Conservation (phyloP, 2,888 invertebrate genomes). For the Hirtodrosophila duncani region DNA sequence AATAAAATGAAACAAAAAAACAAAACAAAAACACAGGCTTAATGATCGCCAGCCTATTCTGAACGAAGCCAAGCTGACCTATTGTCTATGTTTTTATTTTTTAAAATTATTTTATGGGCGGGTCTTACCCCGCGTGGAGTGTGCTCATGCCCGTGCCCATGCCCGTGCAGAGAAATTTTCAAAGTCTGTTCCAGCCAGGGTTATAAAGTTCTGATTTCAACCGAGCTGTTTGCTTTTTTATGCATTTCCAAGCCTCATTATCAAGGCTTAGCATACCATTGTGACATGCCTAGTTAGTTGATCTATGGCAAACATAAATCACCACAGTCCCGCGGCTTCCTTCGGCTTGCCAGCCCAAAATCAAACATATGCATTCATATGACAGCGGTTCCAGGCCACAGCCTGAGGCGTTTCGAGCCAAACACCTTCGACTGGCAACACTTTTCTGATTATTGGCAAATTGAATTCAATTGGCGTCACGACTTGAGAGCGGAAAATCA, state of each 20-base stretch:
- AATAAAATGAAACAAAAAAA: constrained; percentile 6
- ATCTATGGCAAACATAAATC: constrained; percentile 46
- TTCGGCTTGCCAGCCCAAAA: constrained; percentile 17
- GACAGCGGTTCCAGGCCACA: constrained; percentile 41
- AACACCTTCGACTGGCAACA: constrained; percentile 47
- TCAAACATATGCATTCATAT: constrained; percentile 68
- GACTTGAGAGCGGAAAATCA: constrained; percentile 52
- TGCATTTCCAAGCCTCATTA: constrained; percentile 21
- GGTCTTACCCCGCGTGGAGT: constrained; percentile 11
- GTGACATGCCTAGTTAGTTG: constrained; percentile 23
- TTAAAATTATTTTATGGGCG: constrained; percentile 57
- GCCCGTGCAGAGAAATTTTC: constrained; percentile 3
- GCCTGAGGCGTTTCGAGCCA: constrained; percentile 38
- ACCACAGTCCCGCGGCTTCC: too few relatives aligned
- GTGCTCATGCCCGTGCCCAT: background rate
- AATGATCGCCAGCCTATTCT: constrained; percentile 41
- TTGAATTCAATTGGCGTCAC: constrained; percentile 70
- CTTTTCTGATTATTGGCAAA: constrained; percentile 25
- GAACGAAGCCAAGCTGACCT: constrained; percentile 12
- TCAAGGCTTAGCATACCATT: constrained; percentile 3
- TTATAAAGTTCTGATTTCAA: constrained; percentile 35
- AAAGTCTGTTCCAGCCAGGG: too few relatives aligned
- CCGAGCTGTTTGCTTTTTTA: background rate
- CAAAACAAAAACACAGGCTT: constrained; percentile 15
- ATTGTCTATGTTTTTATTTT: constrained; percentile 32